These are phyloP conservation scores for Hermaeophaga mercurialis DNA, from an alignment of 2,888 invertebrate genomes.

Conservation along the genomic window DNA sequence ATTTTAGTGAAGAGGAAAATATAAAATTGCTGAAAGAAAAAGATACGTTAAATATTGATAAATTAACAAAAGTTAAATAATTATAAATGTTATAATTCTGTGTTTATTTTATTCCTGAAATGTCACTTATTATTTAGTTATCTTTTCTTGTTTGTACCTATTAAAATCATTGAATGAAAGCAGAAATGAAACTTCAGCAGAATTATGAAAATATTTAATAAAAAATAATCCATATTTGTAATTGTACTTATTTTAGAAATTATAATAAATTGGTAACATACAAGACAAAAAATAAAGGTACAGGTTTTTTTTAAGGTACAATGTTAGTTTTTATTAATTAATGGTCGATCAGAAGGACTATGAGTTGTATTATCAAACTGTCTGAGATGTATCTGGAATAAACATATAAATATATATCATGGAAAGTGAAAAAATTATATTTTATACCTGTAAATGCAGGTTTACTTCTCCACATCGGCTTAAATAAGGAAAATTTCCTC, in stretches of 20 bases:
- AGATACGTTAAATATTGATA: slow-evolving; percentile 18
- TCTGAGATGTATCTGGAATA: slow-evolving; percentile 74
- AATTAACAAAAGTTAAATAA: slow-evolving; percentile 16
- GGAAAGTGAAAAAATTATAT: not conserved
- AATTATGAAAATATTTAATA: slow-evolving; percentile 5
- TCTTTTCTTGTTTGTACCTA: no score
- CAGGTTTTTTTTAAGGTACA: slow-evolving; percentile 18
- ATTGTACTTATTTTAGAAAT: not conserved
- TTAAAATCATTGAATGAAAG: no score
- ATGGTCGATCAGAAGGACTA: slow-evolving; percentile 64
- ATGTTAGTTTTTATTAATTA: slow-evolving; percentile 48
- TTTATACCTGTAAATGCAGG: slow-evolving; percentile 77
- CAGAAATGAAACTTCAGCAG: no score
- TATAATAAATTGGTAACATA: not conserved
- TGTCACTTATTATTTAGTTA: no score
- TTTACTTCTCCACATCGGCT: slow-evolving; percentile 89
- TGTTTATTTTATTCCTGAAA: no score
- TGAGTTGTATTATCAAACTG: slow-evolving; percentile 70
- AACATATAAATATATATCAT: slow-evolving; percentile 41
- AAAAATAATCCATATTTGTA: not conserved
- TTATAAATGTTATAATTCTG: not conserved
- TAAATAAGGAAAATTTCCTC: slow-evolving; percentile 90
- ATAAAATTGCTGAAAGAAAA: slow-evolving; percentile 39
- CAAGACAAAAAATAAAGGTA: not conserved
- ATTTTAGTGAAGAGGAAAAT: slow-evolving; percentile 56